A percentile compares a stretch with the other conserved stretches of the same genome.
phyloP scores from a whole-genome alignment of 1,140 invertebrate species.

The Tetramorium parvispinum region DNA sequence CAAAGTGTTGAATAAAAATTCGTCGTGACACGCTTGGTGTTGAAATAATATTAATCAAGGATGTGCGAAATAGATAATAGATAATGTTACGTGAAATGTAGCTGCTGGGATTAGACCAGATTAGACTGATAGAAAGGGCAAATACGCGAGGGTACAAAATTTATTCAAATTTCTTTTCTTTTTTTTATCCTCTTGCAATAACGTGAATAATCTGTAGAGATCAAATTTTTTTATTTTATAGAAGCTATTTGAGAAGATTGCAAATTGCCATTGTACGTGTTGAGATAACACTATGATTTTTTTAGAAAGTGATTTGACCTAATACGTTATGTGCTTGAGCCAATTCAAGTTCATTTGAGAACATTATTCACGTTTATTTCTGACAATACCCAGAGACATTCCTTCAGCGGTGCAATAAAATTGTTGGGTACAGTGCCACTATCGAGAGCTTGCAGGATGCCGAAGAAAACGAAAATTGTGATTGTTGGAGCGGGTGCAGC shows the following conservation, averaged over 20 bases:
- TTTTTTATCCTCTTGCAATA: background rate
- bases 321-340: conserved; percentile 6
- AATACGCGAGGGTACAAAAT: background rate
- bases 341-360: conserved; percentile 36
- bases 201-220: background rate
- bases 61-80: background rate
- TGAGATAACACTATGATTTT: background rate
- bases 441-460: conserved; percentile 14
- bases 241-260: background rate
- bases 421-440: background rate
- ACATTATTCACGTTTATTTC: background rate
- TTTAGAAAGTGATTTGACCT: background rate
- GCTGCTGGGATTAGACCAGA: background rate
- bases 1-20: conserved; percentile 45
- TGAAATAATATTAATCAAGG: conserved; percentile 11
- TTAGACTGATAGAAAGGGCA: background rate
- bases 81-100: background rate
- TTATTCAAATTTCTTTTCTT: background rate
- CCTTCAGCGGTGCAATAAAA: background rate
- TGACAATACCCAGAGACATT: background rate
- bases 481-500: conserved; percentile 88
- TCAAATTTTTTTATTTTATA: background rate
- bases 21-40: background rate
- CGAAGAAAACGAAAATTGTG: conserved; percentile 80
- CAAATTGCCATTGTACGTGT: background rate